These are phyloP conservation scores for Mycalesis mineus DNA, from an alignment of 2,888 invertebrate species.

Conservation along the genomic window DNA sequence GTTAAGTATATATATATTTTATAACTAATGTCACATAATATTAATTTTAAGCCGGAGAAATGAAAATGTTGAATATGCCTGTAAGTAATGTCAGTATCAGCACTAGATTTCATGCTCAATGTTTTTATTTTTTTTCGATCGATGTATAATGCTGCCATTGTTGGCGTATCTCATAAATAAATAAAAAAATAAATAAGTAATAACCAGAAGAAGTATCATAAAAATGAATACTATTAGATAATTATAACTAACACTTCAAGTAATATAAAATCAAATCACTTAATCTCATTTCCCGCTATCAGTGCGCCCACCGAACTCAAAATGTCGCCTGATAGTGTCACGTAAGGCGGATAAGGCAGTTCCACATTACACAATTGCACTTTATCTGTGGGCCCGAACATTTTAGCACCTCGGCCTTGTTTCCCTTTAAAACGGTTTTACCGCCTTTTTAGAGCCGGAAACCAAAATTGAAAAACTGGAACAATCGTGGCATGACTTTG, in stretches of 20 bases:
- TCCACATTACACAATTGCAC: conserved; percentile 25
- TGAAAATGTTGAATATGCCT: no score
- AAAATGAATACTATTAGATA: not conserved
- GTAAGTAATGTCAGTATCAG: no score
- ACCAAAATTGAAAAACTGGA: conserved; percentile 4
- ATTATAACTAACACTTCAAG: not conserved
- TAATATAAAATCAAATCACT: not conserved
- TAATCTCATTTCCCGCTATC: conserved; percentile 2
- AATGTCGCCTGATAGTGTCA: conserved; percentile 26
- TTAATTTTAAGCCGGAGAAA: no score
- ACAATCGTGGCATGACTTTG: not conserved
- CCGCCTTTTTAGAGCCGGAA: conserved; percentile 2
- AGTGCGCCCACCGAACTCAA: conserved; percentile 14
- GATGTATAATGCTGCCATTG: no score
- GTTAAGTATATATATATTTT: no score
- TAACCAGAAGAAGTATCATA: no score
- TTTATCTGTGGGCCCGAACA: conserved; percentile 20
- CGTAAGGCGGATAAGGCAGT: conserved; percentile 26
- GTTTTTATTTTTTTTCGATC: no score
- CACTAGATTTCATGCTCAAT: no score
- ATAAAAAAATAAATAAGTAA: not conserved
- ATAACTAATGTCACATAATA: no score
- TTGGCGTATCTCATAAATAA: no score
- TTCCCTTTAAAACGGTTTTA: conserved; percentile 7
- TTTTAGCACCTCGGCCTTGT: conserved; percentile 20